These are phyloP conservation scores for Machaerirhynchus nigripectus DNA, from an alignment of 2,113 vertebrate species.

Conservation along the genomic window DNA sequence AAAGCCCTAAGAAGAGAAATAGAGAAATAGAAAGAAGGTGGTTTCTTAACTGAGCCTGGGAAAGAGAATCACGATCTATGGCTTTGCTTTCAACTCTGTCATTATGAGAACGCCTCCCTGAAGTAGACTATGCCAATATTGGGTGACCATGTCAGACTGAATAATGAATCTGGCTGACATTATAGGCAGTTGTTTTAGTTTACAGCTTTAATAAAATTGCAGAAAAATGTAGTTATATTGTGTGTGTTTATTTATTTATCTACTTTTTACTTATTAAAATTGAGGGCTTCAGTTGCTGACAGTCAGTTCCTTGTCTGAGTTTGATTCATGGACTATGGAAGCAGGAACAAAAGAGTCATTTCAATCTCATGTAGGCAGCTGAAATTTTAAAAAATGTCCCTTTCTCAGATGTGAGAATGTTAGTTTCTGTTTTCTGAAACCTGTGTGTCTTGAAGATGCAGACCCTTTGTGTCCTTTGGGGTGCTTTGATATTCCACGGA, in stretches of 20 bases:
- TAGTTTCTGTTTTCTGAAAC: background rate
- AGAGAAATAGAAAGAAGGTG: background rate
- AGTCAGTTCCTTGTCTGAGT: background rate
- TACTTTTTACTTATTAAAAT: background rate
- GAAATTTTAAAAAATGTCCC: background rate
- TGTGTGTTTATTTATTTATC: background rate
- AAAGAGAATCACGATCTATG: background rate
- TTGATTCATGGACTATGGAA: background rate
- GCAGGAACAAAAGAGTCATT: background rate
- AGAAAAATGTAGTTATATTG: background rate
- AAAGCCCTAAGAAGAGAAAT: background rate
- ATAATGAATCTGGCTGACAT: conserved; percentile 11
- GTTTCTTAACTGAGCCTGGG: background rate
- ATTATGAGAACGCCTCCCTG: background rate
- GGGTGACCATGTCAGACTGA: background rate
- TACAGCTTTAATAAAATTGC: background rate
- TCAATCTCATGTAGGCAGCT: background rate
- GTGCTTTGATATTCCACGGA: background rate
- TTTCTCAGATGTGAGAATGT: background rate
- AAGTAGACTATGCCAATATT: background rate
- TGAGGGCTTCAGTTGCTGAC: background rate
- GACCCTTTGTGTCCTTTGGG: background rate
- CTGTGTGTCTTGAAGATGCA: background rate
- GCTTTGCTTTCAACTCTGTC: background rate
- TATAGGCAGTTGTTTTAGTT: background rate